A percentile compares a stretch with the other conserved stretches of the same genome.
phyloP scores from a whole-genome alignment of 2,888 invertebrate species.

The Melieria picta region DNA sequence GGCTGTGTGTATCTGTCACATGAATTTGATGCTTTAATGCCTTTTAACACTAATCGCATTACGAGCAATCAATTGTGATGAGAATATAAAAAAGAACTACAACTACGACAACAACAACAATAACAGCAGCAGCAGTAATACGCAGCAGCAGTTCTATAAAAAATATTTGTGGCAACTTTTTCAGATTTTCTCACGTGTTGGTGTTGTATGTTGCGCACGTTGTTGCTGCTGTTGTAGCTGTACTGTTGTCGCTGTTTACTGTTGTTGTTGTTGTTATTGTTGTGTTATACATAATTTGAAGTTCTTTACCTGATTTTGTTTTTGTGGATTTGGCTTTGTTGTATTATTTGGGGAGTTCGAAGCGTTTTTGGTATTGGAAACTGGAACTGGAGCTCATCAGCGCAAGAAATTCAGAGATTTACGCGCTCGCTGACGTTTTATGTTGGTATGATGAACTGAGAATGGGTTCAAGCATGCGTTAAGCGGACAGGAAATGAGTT shows the following conservation, averaged over 20 bases:
- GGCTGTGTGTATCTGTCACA: slow-evolving; percentile 50
- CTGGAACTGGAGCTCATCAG: slow-evolving; percentile 26
- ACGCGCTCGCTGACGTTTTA: slow-evolving; percentile 30
- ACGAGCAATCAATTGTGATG: slow-evolving; percentile 65
- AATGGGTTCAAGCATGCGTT: slow-evolving; percentile 1
- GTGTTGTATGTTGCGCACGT: slow-evolving; percentile 2
- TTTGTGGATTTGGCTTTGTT: neutral
- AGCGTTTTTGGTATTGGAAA: neutral
- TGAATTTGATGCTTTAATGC: slow-evolving; percentile 67
- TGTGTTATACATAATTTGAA: neutral
- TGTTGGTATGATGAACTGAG: slow-evolving; percentile 23
- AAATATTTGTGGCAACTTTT: slow-evolving; percentile 42
- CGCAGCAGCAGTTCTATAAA: neutral
- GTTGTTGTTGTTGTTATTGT: slow-evolving; percentile 10
- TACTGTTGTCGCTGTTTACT: neutral
- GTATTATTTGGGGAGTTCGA: neutral
- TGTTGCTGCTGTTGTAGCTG: slow-evolving; percentile 1
- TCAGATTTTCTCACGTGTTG: slow-evolving; percentile 48
- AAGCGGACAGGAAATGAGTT: slow-evolving; percentile 56
- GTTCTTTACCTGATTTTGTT: neutral
- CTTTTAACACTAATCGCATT: slow-evolving; percentile 66
- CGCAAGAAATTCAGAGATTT: slow-evolving; percentile 26
- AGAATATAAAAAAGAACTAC: slow-evolving; percentile 59
- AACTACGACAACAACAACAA: neutral
- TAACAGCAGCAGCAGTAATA: slow-evolving; percentile 7